A percentile compares a stretch with the other conserved stretches of the same genome.
Evolutionary conservation across 2,797 vertebrate species (phyloP).

Genomic region (Allobates femoralis): DNA sequence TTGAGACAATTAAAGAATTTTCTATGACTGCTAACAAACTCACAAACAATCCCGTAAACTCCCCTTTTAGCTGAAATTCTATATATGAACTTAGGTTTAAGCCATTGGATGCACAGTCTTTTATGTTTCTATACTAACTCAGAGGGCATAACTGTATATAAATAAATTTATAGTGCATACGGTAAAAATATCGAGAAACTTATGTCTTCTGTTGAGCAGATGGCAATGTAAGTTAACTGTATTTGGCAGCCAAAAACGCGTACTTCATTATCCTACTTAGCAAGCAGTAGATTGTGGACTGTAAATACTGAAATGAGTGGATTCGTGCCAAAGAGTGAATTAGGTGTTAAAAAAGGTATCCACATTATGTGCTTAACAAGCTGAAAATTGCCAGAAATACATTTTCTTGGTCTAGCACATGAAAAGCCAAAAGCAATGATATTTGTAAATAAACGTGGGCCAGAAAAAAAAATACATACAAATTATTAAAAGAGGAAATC

Average conservation of each 20-base stretch:
- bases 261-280: slow-evolving; percentile 22
- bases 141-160: not conserved
- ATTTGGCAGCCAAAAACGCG: slow-evolving; percentile 9
- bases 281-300: slow-evolving; percentile 20
- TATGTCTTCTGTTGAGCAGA: slow-evolving; percentile 13
- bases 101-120: not conserved
- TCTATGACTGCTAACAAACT: too few species aligned
- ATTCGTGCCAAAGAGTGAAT: slow-evolving; percentile 5
- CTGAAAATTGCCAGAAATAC: slow-evolving; percentile 17
- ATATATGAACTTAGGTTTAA: not conserved
- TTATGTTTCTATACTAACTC: not conserved
- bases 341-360: slow-evolving; percentile 11
- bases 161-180: not conserved
- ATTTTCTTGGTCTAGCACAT: not conserved
- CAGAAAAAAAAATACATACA: slow-evolving; percentile 5
- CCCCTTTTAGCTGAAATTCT: not conserved
- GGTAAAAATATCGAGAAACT: not conserved
- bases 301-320: slow-evolving; percentile 29
- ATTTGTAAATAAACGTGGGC: not conserved
- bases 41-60: too few species aligned
- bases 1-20: not conserved
- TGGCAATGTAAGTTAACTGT: slow-evolving; percentile 18
- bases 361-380: slow-evolving; percentile 4
- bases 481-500: too few species aligned
- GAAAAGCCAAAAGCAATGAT: not conserved